A percentile compares a stretch with the other conserved stretches of the same genome.
These are phyloP conservation scores for Apocrypta bakeri DNA, from an alignment of 1,140 invertebrate genomes.

Conservation along the genomic window DNA sequence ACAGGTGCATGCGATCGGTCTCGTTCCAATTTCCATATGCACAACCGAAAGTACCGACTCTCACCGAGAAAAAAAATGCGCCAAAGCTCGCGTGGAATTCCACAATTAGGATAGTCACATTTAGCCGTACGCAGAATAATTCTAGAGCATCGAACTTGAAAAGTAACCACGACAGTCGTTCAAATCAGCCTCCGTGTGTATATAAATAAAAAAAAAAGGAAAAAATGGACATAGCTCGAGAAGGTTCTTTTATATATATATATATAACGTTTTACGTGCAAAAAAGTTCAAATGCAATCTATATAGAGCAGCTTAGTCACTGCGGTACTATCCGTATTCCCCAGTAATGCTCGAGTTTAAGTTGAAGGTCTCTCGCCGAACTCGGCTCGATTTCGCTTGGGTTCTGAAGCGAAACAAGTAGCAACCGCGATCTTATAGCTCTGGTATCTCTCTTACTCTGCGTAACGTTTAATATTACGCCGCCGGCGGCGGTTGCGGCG, in stretches of 20 bases:
- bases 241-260: no score
- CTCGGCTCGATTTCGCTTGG: slow-evolving; percentile 32
- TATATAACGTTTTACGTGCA: not conserved
- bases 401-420: not conserved
- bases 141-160: not conserved
- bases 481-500: slow-evolving; percentile 38
- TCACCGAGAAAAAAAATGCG: no score
- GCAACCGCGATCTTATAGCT: no score
- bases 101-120: slow-evolving; percentile 25
- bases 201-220: slow-evolving; percentile 13
- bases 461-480: not conserved
- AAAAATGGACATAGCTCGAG: slow-evolving; percentile 5
- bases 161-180: not conserved
- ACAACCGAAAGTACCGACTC: no score
- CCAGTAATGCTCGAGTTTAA: slow-evolving; percentile 29
- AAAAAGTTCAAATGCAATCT: not conserved
- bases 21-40: no score
- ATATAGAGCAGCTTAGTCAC: slow-evolving; percentile 42
- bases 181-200: slow-evolving; percentile 35
- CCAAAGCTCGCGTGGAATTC: not conserved
- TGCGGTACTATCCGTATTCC: not conserved
- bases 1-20: no score
- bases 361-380: slow-evolving; percentile 44
- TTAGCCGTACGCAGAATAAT: no score
- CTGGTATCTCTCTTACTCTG: not conserved